Conservation (phyloP, 2,888 invertebrate species). For the Busseola fusca region DNA sequence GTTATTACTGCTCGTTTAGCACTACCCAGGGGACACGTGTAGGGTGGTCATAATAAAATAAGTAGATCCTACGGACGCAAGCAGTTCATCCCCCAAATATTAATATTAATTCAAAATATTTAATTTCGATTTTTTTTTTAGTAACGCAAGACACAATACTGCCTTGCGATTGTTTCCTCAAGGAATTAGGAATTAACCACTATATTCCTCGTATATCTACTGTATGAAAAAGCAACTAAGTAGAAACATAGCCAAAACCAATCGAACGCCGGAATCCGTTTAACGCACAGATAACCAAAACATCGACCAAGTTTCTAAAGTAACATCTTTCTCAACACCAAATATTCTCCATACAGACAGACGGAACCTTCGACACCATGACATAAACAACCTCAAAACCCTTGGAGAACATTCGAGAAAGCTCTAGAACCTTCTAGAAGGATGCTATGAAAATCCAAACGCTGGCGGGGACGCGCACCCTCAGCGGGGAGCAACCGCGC, state of each 20-base stretch:
- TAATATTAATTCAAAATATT: no score
- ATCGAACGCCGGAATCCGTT: slow-evolving; percentile 16
- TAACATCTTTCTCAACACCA: slow-evolving; percentile 3
- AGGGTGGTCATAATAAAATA: no score
- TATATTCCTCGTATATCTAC: not conserved
- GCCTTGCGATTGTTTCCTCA: not conserved
- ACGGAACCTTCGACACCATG: not conserved
- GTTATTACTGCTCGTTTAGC: no score
- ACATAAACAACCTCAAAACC: not conserved
- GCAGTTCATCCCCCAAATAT: no score
- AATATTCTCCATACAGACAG: slow-evolving; percentile 45
- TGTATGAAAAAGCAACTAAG: not conserved
- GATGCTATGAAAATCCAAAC: slow-evolving; percentile 66
- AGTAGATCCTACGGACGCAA: no score
- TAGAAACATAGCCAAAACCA: slow-evolving; percentile 22
- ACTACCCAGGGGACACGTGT: no score
- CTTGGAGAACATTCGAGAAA: slow-evolving; percentile 14
- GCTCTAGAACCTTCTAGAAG: slow-evolving; percentile 14
- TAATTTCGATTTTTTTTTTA: not conserved
- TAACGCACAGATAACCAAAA: not conserved
- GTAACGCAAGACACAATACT: not conserved
- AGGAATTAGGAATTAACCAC: not conserved
- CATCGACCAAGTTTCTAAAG: not conserved
- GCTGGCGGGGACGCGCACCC: slow-evolving; percentile 77
- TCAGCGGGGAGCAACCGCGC: slow-evolving; percentile 88